Evolutionary conservation across 2,888 invertebrate genomes (phyloP).

Genomic region (Aplocera efformata): DNA sequence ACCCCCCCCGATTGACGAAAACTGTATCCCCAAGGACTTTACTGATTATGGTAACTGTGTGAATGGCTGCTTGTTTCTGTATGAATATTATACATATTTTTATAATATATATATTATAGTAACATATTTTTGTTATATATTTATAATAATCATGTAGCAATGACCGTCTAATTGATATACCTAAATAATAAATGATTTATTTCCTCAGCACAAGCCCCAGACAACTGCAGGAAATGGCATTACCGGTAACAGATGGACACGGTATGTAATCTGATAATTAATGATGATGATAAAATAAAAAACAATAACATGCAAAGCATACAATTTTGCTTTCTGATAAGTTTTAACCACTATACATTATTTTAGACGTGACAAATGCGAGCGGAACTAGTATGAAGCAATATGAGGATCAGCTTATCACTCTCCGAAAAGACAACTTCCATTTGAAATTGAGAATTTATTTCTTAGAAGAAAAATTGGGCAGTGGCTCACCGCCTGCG

Average conservation of each 20-base stretch:
- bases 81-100: no score
- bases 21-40: no score
- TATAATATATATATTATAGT: no score
- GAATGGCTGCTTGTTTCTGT: no score
- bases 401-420: slow-evolving; percentile 91
- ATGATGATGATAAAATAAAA: no score
- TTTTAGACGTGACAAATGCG: slow-evolving; percentile 58
- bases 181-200: slow-evolving; percentile 22
- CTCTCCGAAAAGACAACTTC: slow-evolving; percentile 94
- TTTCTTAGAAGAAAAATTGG: slow-evolving; percentile 92
- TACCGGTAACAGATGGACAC: slow-evolving; percentile 68
- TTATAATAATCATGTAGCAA: no score
- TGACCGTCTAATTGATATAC: no score
- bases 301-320: no score
- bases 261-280: slow-evolving; percentile 43
- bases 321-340: no score
- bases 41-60: no score
- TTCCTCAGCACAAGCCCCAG: slow-evolving; percentile 84
- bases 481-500: slow-evolving; percentile 81
- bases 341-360: background rate
- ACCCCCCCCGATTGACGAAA: no score
- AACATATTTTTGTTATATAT: no score
- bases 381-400: slow-evolving; percentile 92
- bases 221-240: slow-evolving; percentile 84
- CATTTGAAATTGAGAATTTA: slow-evolving; percentile 94